Percentiles rank a stretch among this genome's conserved stretches.
Conservation (phyloP, 2,797 vertebrate genomes). For the Champsocephalus esox region DNA sequence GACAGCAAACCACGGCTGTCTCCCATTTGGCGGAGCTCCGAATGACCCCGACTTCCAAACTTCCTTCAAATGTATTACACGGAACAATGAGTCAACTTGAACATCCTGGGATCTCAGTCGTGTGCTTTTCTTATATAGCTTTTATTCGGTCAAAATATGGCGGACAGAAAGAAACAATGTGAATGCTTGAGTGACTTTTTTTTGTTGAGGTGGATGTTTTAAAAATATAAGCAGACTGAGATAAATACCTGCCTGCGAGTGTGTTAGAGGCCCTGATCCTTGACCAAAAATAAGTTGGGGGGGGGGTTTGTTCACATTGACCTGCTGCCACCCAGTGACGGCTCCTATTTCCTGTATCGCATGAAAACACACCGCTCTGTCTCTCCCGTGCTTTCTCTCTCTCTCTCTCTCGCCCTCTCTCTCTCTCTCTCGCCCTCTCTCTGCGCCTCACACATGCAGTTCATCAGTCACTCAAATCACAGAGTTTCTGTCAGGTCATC, state of each 20-base stretch:
- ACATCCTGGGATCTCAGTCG: conserved; percentile 20
- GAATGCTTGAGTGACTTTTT: neutral
- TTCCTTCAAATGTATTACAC: conserved; percentile 55
- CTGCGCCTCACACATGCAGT: conserved; percentile 7
- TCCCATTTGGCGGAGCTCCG: conserved; percentile 58
- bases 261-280: neutral
- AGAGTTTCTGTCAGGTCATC: conserved; percentile 43
- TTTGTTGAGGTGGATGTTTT: neutral
- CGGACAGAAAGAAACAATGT: neutral
- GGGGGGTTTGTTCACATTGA: conserved; percentile 5
- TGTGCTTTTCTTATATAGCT: conserved; percentile 38
- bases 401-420: neutral
- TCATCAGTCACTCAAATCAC: conserved; percentile 21
- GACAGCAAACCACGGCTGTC: conserved; percentile 68
- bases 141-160: neutral
- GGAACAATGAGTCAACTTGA: conserved; percentile 24
- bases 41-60: conserved; percentile 60
- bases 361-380: conserved; percentile 21
- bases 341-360: conserved; percentile 7
- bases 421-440: conserved; percentile 4
- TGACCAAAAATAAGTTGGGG: conserved; percentile 6
- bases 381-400: conserved; percentile 7
- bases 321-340: conserved; percentile 9
- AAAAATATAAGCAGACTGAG: neutral
- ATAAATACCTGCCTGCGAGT: conserved; percentile 6